These are phyloP conservation scores for Gobio occitaniae DNA, from an alignment of 2,797 vertebrate genomes.

Conservation along the genomic window DNA sequence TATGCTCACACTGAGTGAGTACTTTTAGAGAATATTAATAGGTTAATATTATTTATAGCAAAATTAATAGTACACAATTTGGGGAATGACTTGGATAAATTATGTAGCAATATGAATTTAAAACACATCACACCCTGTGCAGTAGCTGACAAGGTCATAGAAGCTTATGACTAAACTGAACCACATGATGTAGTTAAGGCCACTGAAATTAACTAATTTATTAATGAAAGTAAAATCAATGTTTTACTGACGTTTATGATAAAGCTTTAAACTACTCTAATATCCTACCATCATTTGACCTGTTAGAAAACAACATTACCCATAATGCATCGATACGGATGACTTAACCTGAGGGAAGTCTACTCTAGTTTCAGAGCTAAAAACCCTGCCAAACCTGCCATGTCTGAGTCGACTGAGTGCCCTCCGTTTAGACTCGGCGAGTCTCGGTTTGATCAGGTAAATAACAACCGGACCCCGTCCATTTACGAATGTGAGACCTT, in stretches of 20 bases:
- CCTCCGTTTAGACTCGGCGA: slow-evolving; percentile 83
- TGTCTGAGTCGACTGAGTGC: slow-evolving; percentile 74
- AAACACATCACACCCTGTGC: neutral
- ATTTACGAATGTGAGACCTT: neutral
- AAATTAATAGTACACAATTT: neutral
- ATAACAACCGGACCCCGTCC: neutral
- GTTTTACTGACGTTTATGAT: neutral
- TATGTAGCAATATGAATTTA: neutral
- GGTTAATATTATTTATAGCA: neutral
- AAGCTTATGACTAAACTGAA: neutral
- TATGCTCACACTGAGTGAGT: neutral
- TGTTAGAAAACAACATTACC: slow-evolving; percentile 67
- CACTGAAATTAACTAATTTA: neutral
- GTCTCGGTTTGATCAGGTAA: slow-evolving; percentile 89
- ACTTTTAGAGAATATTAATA: neutral
- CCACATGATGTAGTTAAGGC: neutral
- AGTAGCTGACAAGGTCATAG: neutral
- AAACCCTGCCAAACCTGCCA: slow-evolving; percentile 43
- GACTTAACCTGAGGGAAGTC: neutral
- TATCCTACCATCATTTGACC: neutral
- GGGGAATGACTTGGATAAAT: neutral
- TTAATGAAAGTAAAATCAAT: neutral
- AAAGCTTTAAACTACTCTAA: neutral
- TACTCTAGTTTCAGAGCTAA: neutral
- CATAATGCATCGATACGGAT: slow-evolving; percentile 55